Base-by-base conservation (phyloP, 2,888 invertebrate genomes). In the Augiades crinisus region DNA sequence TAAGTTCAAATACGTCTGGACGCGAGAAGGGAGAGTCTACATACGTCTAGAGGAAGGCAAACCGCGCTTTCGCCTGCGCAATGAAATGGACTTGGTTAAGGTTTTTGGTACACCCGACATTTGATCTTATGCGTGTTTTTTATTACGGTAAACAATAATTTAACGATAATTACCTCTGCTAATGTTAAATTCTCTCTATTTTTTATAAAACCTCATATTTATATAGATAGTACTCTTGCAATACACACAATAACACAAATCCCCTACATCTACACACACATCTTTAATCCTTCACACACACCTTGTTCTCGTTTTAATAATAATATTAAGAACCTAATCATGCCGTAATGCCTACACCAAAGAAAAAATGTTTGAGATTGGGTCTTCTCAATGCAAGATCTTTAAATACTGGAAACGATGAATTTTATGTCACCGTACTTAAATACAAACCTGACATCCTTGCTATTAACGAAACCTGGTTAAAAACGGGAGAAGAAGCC, bases 401-500 rank as follows among this genome's bases (percentile, higher is more conserved):
- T 12, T 14, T 56, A 14, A 53, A 53, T 13, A 56, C 56, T 1
- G 53, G 53, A 1, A 37, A 37, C 5, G 56, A 56, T 37, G 53
- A 56, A 24, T 34, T 56, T n/a, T 10, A 24, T 8, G 43, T 44
- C 8, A 34, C 46, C 7, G 16, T 53, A 0, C 22, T 13, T 6
- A 41, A 37, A 2, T 12, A 53, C 34, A 17, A 17, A 34, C 56
- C 53, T 5, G 56, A 56, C 43, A 53, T 56, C 5, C 34, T 56
- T 3, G 53, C 53, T 4, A 19, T 56, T 8, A 56, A 56, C 16
- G n/a, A 55, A 49, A 55, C 55, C 7, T 55, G 55, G 55, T 6
- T 55, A 0, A 53, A 13, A 37, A 24, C 17, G 21, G 55, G 52
- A 5, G 40, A 55, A 37, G 51, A 47, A 7, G 12, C n/a, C 4